Evolutionary conservation across 2,113 vertebrate genomes (phyloP).

Genomic region (Rostratula benghalensis): DNA sequence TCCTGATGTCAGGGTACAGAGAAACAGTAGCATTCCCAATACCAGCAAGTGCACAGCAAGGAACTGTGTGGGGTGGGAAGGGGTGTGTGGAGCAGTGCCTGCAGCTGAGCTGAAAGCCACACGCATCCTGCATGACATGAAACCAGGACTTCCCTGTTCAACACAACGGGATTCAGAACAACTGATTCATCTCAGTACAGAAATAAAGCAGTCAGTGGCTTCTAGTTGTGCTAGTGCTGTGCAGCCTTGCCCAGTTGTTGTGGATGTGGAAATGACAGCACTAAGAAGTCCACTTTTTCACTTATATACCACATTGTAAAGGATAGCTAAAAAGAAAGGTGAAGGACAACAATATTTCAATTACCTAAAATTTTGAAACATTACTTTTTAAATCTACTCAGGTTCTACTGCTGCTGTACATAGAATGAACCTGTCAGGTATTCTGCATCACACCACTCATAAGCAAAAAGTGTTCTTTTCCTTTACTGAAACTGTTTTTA

Average conservation of each 20-base stretch:
- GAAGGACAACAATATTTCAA: background rate
- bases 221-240: background rate
- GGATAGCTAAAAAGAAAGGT: background rate
- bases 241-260: background rate
- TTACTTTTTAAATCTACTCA: background rate
- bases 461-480: background rate
- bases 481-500: background rate
- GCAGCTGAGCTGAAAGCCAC: background rate
- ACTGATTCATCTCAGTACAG: background rate
- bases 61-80: background rate
- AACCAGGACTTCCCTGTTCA: background rate
- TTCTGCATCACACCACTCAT: background rate
- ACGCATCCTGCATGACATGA: background rate
- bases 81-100: background rate
- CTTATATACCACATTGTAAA: background rate
- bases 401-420: background rate
- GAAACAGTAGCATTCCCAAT: background rate
- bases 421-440: background rate
- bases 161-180: background rate
- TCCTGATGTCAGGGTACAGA: background rate
- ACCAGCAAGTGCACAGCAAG: background rate
- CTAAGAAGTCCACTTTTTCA: background rate
- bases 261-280: background rate
- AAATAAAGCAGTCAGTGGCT: background rate
- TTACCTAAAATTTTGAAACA: background rate